Percentiles rank a stretch among this genome's conserved stretches.
Evolutionary conservation across 23 tunicate genomes (phyloP).

Genomic region (Botrylloides violaceus): DNA sequence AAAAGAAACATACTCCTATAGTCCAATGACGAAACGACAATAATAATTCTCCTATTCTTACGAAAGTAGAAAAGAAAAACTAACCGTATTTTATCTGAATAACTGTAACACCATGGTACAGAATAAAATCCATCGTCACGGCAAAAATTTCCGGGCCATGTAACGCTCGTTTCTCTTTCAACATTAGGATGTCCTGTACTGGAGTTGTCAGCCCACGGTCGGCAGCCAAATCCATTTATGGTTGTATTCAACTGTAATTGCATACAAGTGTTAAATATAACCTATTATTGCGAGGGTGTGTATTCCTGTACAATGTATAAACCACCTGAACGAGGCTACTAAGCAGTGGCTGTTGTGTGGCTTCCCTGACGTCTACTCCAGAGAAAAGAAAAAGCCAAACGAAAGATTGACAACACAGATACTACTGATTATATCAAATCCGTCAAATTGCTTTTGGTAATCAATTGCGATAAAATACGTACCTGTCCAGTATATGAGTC

Average conservation of each 20-base stretch:
- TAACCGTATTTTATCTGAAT: slow-evolving; percentile 15
- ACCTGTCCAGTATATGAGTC: neutral
- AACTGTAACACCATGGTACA: slow-evolving; percentile 29
- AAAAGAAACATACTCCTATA: neutral
- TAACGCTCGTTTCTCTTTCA: neutral
- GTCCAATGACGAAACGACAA: neutral
- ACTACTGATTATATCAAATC: no score
- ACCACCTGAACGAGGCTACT: no score
- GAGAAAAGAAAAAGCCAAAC: no score
- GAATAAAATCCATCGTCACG: slow-evolving; percentile 32
- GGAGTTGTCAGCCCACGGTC: neutral
- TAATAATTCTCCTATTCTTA: neutral
- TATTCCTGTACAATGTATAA: no score
- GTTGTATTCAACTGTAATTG: neutral
- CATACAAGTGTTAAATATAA: no score
- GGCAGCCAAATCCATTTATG: neutral
- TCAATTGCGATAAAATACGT: no score
- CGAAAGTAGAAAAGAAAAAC: neutral
- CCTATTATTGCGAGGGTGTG: no score
- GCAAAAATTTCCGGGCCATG: slow-evolving; percentile 18
- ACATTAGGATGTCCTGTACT: neutral
- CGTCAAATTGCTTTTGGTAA: no score
- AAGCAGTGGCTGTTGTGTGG: no score
- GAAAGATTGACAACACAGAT: no score
- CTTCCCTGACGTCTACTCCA: no score